Base-by-base conservation (phyloP, 2,797 vertebrate genomes). In the Catharus ustulatus region DNA sequence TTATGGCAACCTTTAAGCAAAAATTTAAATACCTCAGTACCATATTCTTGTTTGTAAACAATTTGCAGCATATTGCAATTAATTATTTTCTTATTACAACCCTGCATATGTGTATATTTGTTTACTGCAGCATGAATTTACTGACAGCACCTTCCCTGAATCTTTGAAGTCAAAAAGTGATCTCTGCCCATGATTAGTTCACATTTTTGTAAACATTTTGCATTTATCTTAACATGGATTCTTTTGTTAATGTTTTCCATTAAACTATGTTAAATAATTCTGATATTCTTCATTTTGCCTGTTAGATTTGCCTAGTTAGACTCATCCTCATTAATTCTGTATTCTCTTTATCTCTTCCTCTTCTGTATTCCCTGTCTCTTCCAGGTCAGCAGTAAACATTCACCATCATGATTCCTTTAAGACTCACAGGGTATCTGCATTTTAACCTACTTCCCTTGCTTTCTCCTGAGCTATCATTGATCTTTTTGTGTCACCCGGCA, bases 381-480 rank as follows among this genome's bases (percentile, higher is more conserved):
- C 45, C 46, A 76, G 62, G 76, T 84, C 84, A 80, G 38, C 51
- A 79, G 40, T 62, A 88, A 94, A 82, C 36, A 71, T 88, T 89
- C 64, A 54, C 40, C 48, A 46, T 48, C 6, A 10, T 9, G 11
- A 63, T 71, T 92, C 45, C 54, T 87, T 38, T 43, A 54, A 52
- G n/a, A 76, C 32, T 38, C n/a, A 27, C 1, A 4, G 58, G 26
- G 15, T 30, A 74, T 66, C 27, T 74, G 52, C 63, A 42, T 94
- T 95, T 87, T 96, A 79, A 90, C 85, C 80, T 90, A 72, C 77
- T 85, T 95, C 45, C 91, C 61, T 62, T 76, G 32, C 68, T 77
- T 84, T 59, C 68, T 76, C 59, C 52, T 89, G 82, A 90, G 57
- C 62, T 61, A 22, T 48, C 29, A 64, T 8, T 30, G 92, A 93